Percentiles rank a stretch among this genome's conserved stretches.
Conservation (phyloP, 2,888 invertebrate genomes). For the Calliopum simillimum region DNA sequence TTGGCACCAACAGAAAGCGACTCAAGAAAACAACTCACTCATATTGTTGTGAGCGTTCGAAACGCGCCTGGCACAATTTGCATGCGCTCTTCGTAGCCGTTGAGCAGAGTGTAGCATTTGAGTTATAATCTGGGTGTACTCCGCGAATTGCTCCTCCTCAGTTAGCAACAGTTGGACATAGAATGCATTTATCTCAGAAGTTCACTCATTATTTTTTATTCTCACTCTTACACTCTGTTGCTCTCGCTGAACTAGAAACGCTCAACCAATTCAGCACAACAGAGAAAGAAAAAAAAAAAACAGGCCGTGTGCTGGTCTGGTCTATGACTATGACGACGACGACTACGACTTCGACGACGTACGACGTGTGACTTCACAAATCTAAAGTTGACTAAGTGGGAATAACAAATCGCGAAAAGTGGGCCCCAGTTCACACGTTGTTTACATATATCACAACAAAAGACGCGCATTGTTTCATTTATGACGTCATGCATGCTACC, state of each 20-base stretch:
- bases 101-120: not conserved
- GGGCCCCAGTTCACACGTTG: not conserved
- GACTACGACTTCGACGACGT: too few relatives aligned
- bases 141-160: not conserved
- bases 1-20: not conserved
- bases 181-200: not conserved
- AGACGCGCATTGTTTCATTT: not conserved
- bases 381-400: not conserved
- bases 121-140: not conserved
- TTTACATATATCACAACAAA: constrained; percentile 1
- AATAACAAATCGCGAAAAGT: not conserved
- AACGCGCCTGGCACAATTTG: not conserved
- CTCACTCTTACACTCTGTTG: not conserved
- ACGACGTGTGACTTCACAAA: too few relatives aligned
- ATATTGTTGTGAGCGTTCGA: too few relatives aligned
- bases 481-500: not conserved
- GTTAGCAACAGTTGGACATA: constrained; percentile 24
- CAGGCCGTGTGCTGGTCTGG: not conserved
- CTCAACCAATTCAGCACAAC: not conserved
- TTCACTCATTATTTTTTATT: constrained; percentile 1
- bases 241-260: too few relatives aligned
- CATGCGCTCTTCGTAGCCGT: not conserved
- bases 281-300: too few relatives aligned
- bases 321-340: not conserved
- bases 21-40: too few relatives aligned